Percentiles rank a stretch among this genome's conserved stretches.
Conservation (phyloP, 2,113 vertebrate species). For the Saimiri boliviensis region DNA sequence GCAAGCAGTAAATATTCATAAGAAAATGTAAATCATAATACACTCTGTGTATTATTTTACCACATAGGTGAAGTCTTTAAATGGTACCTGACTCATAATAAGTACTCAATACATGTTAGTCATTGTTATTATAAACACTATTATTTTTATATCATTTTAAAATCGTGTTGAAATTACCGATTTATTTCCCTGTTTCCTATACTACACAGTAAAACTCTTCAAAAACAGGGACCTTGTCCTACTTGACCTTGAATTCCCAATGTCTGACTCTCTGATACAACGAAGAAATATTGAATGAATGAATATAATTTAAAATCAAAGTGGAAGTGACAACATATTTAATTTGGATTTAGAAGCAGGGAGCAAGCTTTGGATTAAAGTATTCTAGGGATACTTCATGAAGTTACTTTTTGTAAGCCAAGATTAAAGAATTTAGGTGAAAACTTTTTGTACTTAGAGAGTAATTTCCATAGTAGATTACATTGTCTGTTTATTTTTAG, state of each 20-base stretch:
- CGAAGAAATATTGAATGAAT: background rate
- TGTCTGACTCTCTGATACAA: background rate
- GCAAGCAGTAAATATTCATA: background rate
- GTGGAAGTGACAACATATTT: background rate
- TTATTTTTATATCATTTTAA: conserved; percentile 7
- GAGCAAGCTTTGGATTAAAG: background rate
- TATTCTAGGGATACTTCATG: background rate
- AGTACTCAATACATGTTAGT: background rate
- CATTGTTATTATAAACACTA: background rate
- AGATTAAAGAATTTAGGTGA: background rate
- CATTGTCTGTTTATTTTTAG: background rate
- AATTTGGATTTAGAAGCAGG: background rate
- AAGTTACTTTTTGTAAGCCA: background rate
- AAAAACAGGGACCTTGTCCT: background rate
- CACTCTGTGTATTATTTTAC: background rate
- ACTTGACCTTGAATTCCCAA: background rate
- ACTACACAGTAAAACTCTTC: background rate
- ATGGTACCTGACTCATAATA: background rate
- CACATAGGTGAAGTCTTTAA: background rate
- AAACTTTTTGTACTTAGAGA: background rate
- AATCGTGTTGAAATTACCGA: background rate
- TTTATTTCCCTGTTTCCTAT: background rate
- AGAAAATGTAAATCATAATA: conserved; percentile 32
- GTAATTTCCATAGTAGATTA: background rate
- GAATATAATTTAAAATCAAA: background rate